Base-by-base conservation (phyloP, 2,113 vertebrate species). In the Irena cyanogastra region DNA sequence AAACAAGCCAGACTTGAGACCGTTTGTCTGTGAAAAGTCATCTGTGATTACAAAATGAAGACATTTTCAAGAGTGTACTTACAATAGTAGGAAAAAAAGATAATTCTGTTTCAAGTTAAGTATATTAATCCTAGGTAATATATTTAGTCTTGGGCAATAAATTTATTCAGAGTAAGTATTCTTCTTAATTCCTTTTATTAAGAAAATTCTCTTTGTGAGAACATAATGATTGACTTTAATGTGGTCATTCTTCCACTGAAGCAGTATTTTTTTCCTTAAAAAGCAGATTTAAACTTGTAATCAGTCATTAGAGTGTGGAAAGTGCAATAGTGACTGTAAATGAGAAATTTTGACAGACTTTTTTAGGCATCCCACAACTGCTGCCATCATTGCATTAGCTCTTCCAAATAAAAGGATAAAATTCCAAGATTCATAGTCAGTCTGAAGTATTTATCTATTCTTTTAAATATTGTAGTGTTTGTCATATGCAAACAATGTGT, bases 211-310 rank as follows among this genome's bases (percentile, higher is more conserved):
- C 61, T 88, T 74, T 65, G 30, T 80, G 74, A 88, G 78, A 94
- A 92, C 17, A 37, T 74, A 91, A 77, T 97, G 65, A 96, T 66
- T 96, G 80, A 77, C 64, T 97, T 96, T 82, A 60, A 44, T 83
- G 33, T 90, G 45, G 18, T 53, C 39, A 56, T 79, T 93, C 68
- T 96, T 97, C 61, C 63, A 83, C 49, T 74, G 90, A 95, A 95
- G 71, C 31, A 92, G 35, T 19, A 54, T 44, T 94, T 94, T 93
- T 75, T 81, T 82, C 87, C 89, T 91, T 83, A 87, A 75, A 76
- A 95, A 91, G 70, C 54, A 83, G 59, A 22, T 84, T 95, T 96
- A 87, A 94, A 91, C 61, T 90, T 93, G 31, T 93, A 87, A 85
- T 94, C 47, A 80, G 17, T 90, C 68, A 85, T 61, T n/a, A 60